phyloP scores from a whole-genome alignment of 30 jellyfish, hydroid and myxozoan species.

The Mastigias papua region DNA sequence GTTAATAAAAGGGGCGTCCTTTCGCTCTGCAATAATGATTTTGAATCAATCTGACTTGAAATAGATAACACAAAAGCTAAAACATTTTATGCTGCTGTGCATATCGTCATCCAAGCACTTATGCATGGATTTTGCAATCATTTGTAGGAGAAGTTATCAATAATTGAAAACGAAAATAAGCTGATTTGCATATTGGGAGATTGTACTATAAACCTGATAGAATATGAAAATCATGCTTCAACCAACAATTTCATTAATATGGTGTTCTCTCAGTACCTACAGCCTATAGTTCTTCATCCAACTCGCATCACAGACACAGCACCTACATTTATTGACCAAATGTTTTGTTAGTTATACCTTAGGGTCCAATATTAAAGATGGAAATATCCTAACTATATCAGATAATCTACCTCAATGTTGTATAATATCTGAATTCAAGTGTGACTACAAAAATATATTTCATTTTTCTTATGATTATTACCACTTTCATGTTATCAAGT shows the following conservation, averaged over 20 bases:
- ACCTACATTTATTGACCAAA: constrained; percentile 6
- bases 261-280: constrained; percentile 7
- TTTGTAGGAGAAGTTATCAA: constrained; percentile 1
- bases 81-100: constrained; percentile 28
- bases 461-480: constrained; percentile 1
- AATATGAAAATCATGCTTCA: constrained; percentile 5
- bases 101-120: constrained; percentile 45
- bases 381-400: too few relatives aligned
- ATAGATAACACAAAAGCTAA: neutral
- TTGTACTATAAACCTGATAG: constrained; percentile 22
- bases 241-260: neutral
- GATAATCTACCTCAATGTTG: constrained; percentile 9
- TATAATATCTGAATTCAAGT: neutral
- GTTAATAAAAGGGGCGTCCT: neutral
- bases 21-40: neutral
- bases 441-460: constrained; percentile 2
- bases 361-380: too few relatives aligned
- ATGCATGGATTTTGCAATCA: constrained; percentile 2
- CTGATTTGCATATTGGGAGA: constrained; percentile 27
- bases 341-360: constrained; percentile 1
- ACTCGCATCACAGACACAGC: constrained; percentile 30
- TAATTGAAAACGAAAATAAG: constrained; percentile 9
- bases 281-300: constrained; percentile 22
- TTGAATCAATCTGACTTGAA: constrained; percentile 8
- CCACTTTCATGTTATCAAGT: neutral